Evolutionary conservation across 2,113 vertebrate species (phyloP), one percentile per base, ranked within the genome.

Genomic region (Rhabdomys dilectus): DNA sequence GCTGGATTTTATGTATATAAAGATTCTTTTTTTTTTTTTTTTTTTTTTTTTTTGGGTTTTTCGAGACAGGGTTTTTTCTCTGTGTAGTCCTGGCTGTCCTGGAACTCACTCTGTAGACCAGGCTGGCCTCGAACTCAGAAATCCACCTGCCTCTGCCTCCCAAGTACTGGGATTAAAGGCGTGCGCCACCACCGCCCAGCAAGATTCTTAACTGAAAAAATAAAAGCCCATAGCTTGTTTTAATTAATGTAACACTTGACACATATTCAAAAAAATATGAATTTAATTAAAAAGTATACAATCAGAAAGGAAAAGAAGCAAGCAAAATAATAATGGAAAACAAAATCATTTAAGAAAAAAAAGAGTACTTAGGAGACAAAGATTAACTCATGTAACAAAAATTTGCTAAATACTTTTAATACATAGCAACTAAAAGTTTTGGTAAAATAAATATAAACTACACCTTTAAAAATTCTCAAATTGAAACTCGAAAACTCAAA

Each of bases 381-480:
- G 34, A 94, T 45, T 89, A 93, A 93, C 16, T 92, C n/a, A 94
- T 73, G 94, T 96, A 87, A 96, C 13, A 70, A 48, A 85, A 58
- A 8, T 80, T 89, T 91, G 56, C 58, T 86, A 89, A 93, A 82
- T 80, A 88, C 29, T 78, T 42, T 73, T 93, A 93, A 93, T 92
- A 58, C 84, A 94, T 0, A 85, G 58, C 56, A 95, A 86, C n/a
- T 82, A 91, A 16, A 93, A 88, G 84, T 88, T 93, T 45, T 81
- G 10, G 10, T 93, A 9, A n/a, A 93, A 93, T 96, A 94, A 98
- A 96, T 92, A 97, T 93, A 97, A 97, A 97, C 91, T 90, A 97
- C 64, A 97, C 97, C 93, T 97, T 97, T 97, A 97, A 97, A 97
- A 97, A 92, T 94, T 94, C 89, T 94, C n/a, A 86, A 93, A 93